Percentiles rank a stretch among this genome's conserved stretches.
These are phyloP conservation scores for Cantharis rufa DNA, from an alignment of 2,888 invertebrate genomes.

Conservation along the genomic window DNA sequence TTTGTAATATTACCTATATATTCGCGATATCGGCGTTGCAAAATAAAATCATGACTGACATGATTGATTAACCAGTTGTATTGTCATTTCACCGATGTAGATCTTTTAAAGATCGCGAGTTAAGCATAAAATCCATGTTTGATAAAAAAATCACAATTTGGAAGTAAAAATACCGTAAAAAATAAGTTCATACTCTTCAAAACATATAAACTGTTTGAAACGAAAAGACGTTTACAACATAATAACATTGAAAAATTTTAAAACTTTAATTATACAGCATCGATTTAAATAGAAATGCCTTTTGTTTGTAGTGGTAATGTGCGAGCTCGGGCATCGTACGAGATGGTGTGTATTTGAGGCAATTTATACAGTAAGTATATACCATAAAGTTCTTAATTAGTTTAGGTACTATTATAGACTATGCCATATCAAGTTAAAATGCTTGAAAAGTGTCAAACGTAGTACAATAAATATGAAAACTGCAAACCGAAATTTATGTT, in stretches of 20 bases:
- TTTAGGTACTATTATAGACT: too few species aligned
- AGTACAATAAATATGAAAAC: background rate
- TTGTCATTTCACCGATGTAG: background rate
- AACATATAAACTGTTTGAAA: too few species aligned
- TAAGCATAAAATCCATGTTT: background rate
- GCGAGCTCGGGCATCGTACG: too few species aligned
- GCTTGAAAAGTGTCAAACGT: background rate
- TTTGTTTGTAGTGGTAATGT: too few species aligned
- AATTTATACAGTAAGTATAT: too few species aligned
- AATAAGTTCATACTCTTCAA: background rate
- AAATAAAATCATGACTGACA: background rate
- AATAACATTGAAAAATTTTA: too few species aligned
- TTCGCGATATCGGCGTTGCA: background rate
- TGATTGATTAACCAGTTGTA: background rate
- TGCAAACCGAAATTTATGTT: background rate
- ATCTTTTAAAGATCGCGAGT: background rate
- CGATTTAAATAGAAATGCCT: too few species aligned
- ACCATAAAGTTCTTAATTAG: background rate
- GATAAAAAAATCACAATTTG: background rate
- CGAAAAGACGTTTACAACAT: too few species aligned
- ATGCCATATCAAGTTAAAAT: background rate
- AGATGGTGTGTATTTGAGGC: too few species aligned
- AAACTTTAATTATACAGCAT: too few species aligned
- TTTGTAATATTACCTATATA: background rate
- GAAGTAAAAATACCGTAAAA: background rate